Base-by-base conservation (phyloP, 2,797 vertebrate species). In the Tamandua tetradactyla region DNA sequence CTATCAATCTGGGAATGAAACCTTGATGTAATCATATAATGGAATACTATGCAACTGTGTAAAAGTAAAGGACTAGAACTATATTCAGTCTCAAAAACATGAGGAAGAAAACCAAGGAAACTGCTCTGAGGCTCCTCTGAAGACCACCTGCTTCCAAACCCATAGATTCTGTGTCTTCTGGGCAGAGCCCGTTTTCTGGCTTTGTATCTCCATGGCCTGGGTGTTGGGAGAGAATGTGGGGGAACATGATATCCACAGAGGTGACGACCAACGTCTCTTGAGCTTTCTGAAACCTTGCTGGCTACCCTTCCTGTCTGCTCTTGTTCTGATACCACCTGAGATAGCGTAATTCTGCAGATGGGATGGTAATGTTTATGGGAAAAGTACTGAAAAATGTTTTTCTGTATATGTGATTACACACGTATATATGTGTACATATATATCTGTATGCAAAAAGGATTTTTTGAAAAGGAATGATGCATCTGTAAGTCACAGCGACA, bases 11-110 rank as follows among this genome's bases (percentile, higher is more conserved):
- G 64, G 20, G 8, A 57, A 82, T 62, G 76, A 82, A 75, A 64
- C 64, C 25, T 9, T 66, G 32, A 2, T 40, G 1, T 80, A 42
- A 62, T 20, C 17, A 40, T 81, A 0, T 59, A 37, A 2, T 91
- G 18, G 74, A 69, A 75, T 88, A 55, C 40, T 75, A 0, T 74
- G 40, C 9, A 78, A n/a, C 15, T 52, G 0, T 49, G 5, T 76
- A 52, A 66, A 96, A 66, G 75, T 42, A 62, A 92, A 72, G 40
- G 76, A 22, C 35, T 32, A 66, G 75, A 42, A 87, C 49, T 68
- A 12, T n/a, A 81, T 84, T 66, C 23, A 25, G 3, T 74, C 55
- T 86, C 14, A 42, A 87, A 82, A 88, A n/a, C 30, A 47, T 17
- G 20, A 91, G 32, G 49, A 42, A n/a, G 78, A 66, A 87, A 85